phyloP scores from a whole-genome alignment of 2,797 vertebrate genomes.

The Sebastes itinus region DNA sequence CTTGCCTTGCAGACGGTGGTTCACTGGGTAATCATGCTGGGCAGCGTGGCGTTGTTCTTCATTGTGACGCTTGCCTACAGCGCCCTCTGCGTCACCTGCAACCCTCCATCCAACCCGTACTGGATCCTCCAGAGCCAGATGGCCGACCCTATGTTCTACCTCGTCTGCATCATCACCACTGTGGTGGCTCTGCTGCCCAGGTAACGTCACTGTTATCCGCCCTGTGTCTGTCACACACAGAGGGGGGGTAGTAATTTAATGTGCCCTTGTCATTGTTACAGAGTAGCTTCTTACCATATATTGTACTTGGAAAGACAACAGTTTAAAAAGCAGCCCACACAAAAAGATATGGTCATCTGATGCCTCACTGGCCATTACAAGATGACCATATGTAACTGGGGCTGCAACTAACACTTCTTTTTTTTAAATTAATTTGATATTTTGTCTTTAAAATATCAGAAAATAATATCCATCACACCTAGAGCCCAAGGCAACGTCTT shows the following conservation, averaged over 20 bases:
- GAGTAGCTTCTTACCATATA: not conserved
- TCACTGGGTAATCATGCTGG: constrained; percentile 84
- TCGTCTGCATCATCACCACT: constrained; percentile 88
- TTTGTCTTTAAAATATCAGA: not conserved
- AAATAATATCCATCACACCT: not conserved
- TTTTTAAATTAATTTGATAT: not conserved
- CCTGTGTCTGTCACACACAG: not conserved
- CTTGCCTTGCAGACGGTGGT: constrained; percentile 83
- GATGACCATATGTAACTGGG: not conserved
- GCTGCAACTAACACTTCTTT: not conserved
- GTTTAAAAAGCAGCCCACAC: not conserved
- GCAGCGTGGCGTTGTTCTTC: constrained; percentile 87
- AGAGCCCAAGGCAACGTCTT: not conserved
- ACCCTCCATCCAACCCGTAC: constrained; percentile 88
- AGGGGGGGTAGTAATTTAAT: not conserved
- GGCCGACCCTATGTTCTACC: constrained; percentile 89
- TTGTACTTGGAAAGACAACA: not conserved
- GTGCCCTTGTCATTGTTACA: not conserved
- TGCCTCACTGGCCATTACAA: not conserved
- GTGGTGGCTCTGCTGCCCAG: constrained; percentile 90
- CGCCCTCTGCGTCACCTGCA: constrained; percentile 86
- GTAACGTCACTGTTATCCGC: constrained; percentile 68
- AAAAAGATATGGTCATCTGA: not conserved
- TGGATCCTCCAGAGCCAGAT: constrained; percentile 90
- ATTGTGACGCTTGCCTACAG: constrained; percentile 85